Evolutionary conservation across 2,797 vertebrate species (phyloP), one percentile per base, ranked within the genome.

Genomic region (Micromesistius poutassou): DNA sequence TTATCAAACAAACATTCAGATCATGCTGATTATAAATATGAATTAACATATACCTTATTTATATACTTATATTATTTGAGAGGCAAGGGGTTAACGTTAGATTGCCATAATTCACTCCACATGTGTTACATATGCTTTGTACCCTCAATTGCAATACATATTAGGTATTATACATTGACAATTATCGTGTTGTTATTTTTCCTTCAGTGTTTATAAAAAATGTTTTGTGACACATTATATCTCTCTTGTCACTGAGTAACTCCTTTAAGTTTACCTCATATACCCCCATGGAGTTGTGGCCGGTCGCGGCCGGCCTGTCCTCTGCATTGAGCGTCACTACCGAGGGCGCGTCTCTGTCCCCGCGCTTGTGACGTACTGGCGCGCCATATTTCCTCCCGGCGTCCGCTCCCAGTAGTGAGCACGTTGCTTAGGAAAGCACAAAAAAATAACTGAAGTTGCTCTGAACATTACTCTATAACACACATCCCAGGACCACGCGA

Each of bases 321-420:
- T n/a, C 19, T 55, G 46, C 50, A 28, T 42, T 42, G 40, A 30
- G 4, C 46, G 46, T 74, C 12, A 22, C 74, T 3, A 74, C 19
- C 14, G 30, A 30, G 42, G 14, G 55, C 22, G n/a, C 14, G 55
- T 62, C 55, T n/a, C n/a, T n/a, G n/a, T n/a, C n/a, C n/a, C n/a
- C n/a, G n/a, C n/a, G 1, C 19, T 25, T 6, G n/a, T 75, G 30
- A 77, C 78, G 78, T 38, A 71, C 30, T 36, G 33, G 16, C 40
- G 74, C 80, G 79, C 80, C 85, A 83, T 82, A 77, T 79, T 76
- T 80, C 71, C 76, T 73, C 74, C 82, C 81, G 73, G 77, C 78
- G 68, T 40, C 33, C 42, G 28, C 72, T 78, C 62, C 50, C 72
- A 0, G 8, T 19, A 36, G 73, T 40, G 74, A 81, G 36, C 85